Percentiles rank a stretch among this genome's conserved stretches.
These are phyloP conservation scores for Dermolepida albohirtum DNA, from an alignment of 2,888 invertebrate genomes.

Conservation along the genomic window DNA sequence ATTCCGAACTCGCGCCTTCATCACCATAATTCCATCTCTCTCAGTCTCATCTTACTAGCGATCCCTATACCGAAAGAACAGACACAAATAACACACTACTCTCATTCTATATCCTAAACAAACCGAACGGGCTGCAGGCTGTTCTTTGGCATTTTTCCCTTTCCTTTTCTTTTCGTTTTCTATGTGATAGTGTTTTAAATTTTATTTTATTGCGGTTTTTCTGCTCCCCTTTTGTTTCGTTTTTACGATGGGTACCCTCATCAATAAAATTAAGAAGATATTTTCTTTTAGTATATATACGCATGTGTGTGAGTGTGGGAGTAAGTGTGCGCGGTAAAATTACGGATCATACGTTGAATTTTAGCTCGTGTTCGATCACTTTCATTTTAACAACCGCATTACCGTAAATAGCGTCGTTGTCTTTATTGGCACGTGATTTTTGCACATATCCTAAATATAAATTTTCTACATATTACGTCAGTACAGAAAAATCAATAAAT, in stretches of 20 bases:
- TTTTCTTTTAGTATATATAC: conserved; percentile 9
- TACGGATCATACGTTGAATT: too few relatives aligned
- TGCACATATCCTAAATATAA: too few relatives aligned
- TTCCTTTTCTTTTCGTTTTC: conserved; percentile 1
- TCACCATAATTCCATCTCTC: conserved; percentile 30
- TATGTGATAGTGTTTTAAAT: conserved; percentile 18
- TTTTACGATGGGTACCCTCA: conserved; percentile 12
- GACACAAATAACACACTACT: conserved; percentile 32
- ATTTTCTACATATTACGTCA: too few relatives aligned
- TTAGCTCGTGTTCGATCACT: too few relatives aligned
- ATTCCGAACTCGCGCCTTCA: conserved; percentile 30
- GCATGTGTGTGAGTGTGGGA: too few relatives aligned
- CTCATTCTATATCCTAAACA: conserved; percentile 30
- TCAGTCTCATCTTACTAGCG: conserved; percentile 15
- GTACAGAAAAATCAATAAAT: too few relatives aligned
- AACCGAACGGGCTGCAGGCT: conserved; percentile 18
- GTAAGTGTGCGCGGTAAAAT: too few relatives aligned
- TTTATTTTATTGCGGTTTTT: conserved; percentile 28
- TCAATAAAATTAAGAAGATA: conserved; percentile 23
- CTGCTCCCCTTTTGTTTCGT: conserved; percentile 9
- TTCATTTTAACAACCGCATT: too few relatives aligned
- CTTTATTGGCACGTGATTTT: too few relatives aligned
- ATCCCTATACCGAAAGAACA: conserved; percentile 12
- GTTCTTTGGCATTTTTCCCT: conserved; percentile 3
- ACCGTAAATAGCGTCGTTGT: too few relatives aligned